These are phyloP conservation scores for Anoplius nigerrimus DNA, from an alignment of 2,888 invertebrate species.

Conservation along the genomic window DNA sequence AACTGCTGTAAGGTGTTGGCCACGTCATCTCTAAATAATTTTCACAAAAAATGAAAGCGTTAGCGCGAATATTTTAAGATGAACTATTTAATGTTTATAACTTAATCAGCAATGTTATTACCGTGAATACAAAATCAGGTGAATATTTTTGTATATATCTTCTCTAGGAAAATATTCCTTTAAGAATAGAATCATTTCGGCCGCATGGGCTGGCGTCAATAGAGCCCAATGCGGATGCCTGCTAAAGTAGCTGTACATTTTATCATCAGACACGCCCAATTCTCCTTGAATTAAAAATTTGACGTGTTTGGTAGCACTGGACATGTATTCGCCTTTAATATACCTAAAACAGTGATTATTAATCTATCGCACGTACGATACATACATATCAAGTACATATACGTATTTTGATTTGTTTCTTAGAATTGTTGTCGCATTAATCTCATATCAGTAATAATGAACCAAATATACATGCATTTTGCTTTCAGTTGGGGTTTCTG, in stretches of 20 bases:
- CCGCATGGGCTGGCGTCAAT: constrained; percentile 27
- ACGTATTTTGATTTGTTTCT: too few relatives aligned
- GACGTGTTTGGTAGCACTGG: neutral
- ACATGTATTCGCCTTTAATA: neutral
- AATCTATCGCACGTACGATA: too few relatives aligned
- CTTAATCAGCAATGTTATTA: constrained; percentile 61
- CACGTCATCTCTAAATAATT: constrained; percentile 27
- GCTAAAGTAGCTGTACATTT: too few relatives aligned
- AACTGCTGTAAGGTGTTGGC: neutral
- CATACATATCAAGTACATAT: too few relatives aligned
- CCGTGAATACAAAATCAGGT: constrained; percentile 83
- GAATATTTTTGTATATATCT: constrained; percentile 80
- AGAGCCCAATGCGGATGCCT: too few relatives aligned
- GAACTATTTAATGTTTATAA: neutral
- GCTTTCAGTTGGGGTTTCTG: too few relatives aligned
- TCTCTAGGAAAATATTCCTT: constrained; percentile 76
- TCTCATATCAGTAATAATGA: too few relatives aligned
- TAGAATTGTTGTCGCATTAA: too few relatives aligned
- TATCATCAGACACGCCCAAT: neutral
- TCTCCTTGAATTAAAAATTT: neutral
- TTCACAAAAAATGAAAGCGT: neutral
- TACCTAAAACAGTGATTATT: too few relatives aligned
- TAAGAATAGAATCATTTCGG: constrained; percentile 79
- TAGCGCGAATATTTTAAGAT: neutral
- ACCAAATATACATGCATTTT: too few relatives aligned